Conservation (phyloP, 2,797 vertebrate species). For the Melopsittacus undulatus region DNA sequence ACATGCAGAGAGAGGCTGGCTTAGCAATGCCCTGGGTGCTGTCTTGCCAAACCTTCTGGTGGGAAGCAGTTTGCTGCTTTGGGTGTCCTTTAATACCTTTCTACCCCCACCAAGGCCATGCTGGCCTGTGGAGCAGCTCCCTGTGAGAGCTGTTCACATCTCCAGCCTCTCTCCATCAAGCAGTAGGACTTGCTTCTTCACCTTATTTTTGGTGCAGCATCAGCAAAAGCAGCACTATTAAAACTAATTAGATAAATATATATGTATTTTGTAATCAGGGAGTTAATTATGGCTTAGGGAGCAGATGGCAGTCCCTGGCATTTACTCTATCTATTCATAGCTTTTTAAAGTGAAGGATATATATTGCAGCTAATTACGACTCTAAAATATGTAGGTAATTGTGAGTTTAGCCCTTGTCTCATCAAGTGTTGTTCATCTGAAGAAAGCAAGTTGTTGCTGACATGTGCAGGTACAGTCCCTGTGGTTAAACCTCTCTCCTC, state of each 20-base stretch:
- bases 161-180: neutral
- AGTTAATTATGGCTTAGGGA: conserved; percentile 59
- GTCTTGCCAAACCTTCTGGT: neutral
- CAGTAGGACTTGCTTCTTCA: neutral
- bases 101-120: rapidly evolving
- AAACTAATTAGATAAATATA: conserved; percentile 63
- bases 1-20: neutral
- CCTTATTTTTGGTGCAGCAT: neutral
- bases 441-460: neutral
- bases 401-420: neutral
- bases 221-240: neutral
- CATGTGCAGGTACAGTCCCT: neutral
- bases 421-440: neutral
- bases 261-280: conserved; percentile 40
- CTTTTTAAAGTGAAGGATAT: conserved; percentile 18
- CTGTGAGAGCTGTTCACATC: rapidly evolving
- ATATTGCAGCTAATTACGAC: conserved; percentile 45
- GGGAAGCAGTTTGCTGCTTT: neutral
- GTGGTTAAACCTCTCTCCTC: neutral
- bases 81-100: neutral
- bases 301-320: conserved; percentile 59
- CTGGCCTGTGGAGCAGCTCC: neutral
- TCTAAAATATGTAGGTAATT: neutral
- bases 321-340: conserved; percentile 37
- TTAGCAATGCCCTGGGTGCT: neutral